These are phyloP conservation scores for Geococcyx californianus DNA, from an alignment of 2,113 vertebrate genomes.

Conservation along the genomic window DNA sequence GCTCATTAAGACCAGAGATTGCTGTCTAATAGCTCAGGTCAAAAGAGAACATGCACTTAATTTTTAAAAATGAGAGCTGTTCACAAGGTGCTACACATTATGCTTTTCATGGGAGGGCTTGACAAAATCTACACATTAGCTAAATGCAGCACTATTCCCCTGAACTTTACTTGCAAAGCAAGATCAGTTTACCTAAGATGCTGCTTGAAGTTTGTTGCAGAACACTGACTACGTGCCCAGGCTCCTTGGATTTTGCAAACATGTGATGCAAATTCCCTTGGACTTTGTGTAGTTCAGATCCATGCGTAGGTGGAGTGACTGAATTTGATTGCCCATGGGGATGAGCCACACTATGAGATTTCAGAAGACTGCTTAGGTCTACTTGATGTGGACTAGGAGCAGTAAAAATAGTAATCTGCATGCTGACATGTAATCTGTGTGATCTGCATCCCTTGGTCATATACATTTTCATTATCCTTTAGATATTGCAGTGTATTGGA, in stretches of 20 bases:
- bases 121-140: fast-evolving
- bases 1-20: background rate
- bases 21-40: background rate
- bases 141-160: background rate
- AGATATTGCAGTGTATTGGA: background rate
- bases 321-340: fast-evolving
- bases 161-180: background rate
- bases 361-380: background rate
- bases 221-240: background rate
- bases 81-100: no score
- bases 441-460: background rate
- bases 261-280: fast-evolving
- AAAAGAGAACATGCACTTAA: background rate
- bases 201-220: background rate
- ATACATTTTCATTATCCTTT: background rate
- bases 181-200: background rate
- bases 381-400: no score
- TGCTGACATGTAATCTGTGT: background rate
- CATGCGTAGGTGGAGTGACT: background rate
- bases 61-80: background rate
- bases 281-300: background rate
- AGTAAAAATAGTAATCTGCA: background rate
- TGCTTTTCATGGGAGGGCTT: background rate
- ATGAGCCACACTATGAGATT: fast-evolving
- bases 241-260: background rate